Conservation (phyloP, 2,797 vertebrate genomes). For the Chelon labrosus region DNA sequence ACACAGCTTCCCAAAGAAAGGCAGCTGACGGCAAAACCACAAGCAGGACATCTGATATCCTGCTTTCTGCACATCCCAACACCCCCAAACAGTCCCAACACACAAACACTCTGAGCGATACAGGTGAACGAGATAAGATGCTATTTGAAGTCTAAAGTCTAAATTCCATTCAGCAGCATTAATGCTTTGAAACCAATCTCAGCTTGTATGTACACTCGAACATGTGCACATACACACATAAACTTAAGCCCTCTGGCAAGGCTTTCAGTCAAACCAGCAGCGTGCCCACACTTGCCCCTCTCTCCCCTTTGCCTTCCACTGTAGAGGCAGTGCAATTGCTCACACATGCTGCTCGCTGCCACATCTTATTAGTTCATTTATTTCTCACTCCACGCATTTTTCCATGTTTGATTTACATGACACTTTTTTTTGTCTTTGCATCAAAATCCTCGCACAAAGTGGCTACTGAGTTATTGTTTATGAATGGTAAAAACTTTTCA, state of each 20-base stretch:
- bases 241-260: constrained; percentile 68
- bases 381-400: constrained; percentile 9
- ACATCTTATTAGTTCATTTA: constrained; percentile 31
- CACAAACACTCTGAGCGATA: constrained; percentile 9
- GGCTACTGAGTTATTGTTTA: too few species aligned
- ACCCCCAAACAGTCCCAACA: constrained; percentile 2
- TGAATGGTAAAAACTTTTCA: too few species aligned
- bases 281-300: constrained; percentile 80
- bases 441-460: too few species aligned
- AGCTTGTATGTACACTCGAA: constrained; percentile 16
- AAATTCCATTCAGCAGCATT: constrained; percentile 32
- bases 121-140: constrained; percentile 45
- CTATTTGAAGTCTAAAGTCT: constrained; percentile 44
- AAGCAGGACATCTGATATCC: constrained; percentile 67
- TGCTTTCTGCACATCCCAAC: constrained; percentile 35
- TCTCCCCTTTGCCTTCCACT: constrained; percentile 53
- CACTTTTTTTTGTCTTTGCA: too few species aligned
- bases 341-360: constrained; percentile 55
- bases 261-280: constrained; percentile 69
- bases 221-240: constrained; percentile 39
- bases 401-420: neutral
- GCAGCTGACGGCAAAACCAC: constrained; percentile 69
- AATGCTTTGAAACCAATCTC: constrained; percentile 31
- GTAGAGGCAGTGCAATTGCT: constrained; percentile 57
- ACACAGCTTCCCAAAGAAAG: constrained; percentile 35